phyloP scores from a whole-genome alignment of 2,797 vertebrate species.

The Lemur catta region DNA sequence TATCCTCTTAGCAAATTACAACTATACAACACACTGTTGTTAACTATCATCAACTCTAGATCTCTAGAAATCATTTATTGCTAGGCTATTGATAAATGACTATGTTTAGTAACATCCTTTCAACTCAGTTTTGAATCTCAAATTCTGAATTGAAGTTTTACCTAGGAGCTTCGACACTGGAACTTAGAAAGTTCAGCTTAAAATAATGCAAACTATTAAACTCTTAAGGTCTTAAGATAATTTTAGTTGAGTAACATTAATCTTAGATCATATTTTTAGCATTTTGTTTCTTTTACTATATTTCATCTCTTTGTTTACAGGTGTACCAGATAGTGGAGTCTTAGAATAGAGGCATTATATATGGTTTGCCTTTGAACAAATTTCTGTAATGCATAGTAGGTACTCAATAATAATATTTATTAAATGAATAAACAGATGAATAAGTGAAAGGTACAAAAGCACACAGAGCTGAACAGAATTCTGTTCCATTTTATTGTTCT shows the following conservation, averaged over 20 bases:
- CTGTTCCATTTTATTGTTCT: not conserved
- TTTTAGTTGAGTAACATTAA: not conserved
- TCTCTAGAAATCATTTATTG: not conserved
- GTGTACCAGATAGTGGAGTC: not conserved
- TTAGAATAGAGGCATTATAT: not conserved
- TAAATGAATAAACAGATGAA: not conserved
- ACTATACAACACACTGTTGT: not conserved
- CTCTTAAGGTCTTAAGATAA: not conserved
- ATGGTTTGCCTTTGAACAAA: not conserved
- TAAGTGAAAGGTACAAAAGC: not conserved
- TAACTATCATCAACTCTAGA: not conserved
- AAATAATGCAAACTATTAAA: not conserved
- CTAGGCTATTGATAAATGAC: not conserved
- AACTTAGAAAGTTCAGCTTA: not conserved
- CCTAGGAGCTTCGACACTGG: not conserved
- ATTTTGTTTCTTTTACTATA: not conserved
- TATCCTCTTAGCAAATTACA: not conserved
- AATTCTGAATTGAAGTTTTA: slow-evolving; percentile 4
- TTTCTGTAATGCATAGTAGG: not conserved
- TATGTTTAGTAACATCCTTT: not conserved
- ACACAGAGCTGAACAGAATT: not conserved
- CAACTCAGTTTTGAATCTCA: not conserved
- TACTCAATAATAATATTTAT: not conserved
- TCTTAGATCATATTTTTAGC: not conserved
- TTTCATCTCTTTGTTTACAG: not conserved